These are phyloP conservation scores for Parnassius orleans DNA, from an alignment of 2,888 invertebrate genomes.

Conservation along the genomic window DNA sequence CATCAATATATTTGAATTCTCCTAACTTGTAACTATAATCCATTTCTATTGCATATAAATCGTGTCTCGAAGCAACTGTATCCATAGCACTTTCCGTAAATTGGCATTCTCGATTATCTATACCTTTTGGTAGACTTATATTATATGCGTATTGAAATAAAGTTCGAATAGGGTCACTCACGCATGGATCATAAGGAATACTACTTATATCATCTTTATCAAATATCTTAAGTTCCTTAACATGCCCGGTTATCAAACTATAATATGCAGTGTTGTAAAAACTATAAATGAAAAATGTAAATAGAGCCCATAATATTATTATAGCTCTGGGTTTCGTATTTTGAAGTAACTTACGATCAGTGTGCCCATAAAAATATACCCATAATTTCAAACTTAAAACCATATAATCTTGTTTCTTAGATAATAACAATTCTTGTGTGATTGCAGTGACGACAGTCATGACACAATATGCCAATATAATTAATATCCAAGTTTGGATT, in stretches of 20 bases:
- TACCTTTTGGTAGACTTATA: conserved; percentile 41
- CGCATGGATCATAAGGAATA: conserved; percentile 48
- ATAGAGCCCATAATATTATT: conserved; percentile 55
- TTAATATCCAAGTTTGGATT: conserved; percentile 46
- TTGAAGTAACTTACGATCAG: conserved; percentile 40
- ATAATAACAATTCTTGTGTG: conserved; percentile 30
- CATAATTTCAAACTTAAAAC: conserved; percentile 43
- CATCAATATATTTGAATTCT: conserved; percentile 42
- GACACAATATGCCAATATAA: conserved; percentile 38
- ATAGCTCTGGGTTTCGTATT: conserved; percentile 42
- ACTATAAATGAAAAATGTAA: conserved; percentile 53
- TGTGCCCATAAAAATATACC: conserved; percentile 51
- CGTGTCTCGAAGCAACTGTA: conserved; percentile 40
- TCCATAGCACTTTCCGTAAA: conserved; percentile 39
- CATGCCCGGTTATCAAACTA: conserved; percentile 49
- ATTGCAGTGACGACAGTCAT: conserved; percentile 34
- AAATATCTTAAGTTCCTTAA: conserved; percentile 36
- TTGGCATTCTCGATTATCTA: conserved; percentile 39
- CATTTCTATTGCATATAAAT: conserved; percentile 46
- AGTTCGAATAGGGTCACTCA: conserved; percentile 41
- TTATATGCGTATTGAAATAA: conserved; percentile 48
- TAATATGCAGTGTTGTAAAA: conserved; percentile 58
- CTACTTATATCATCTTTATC: conserved; percentile 37
- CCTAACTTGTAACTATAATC: conserved; percentile 44
- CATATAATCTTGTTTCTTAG: conserved; percentile 31